These are phyloP conservation scores for Antheraea pernyi DNA, from an alignment of 1,140 invertebrate genomes.

Conservation along the genomic window DNA sequence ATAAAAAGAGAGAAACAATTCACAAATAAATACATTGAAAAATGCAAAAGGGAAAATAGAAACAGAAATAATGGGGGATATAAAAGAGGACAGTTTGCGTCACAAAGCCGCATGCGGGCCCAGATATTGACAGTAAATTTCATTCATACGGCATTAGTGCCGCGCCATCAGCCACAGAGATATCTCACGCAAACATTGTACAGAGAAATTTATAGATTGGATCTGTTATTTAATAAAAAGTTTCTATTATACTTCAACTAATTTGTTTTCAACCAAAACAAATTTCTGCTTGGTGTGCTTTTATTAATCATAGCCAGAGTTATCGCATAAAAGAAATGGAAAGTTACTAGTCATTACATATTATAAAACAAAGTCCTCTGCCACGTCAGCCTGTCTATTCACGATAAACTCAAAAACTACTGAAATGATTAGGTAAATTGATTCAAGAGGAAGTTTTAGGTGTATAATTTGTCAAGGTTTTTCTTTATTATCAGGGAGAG, in stretches of 20 bases:
- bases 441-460: too few relatives aligned
- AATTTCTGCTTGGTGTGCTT: too few relatives aligned
- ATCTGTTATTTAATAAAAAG: not conserved
- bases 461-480: too few relatives aligned
- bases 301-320: too few relatives aligned
- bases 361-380: too few relatives aligned
- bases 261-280: too few relatives aligned
- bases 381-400: too few relatives aligned
- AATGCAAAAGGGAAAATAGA: constrained; percentile 59
- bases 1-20: not conserved
- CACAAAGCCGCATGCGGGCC: constrained; percentile 77
- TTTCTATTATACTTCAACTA: not conserved
- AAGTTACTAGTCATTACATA: too few relatives aligned
- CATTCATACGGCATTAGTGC: constrained; percentile 78
- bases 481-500: too few relatives aligned
- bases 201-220: constrained; percentile 28
- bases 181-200: constrained; percentile 60
- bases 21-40: constrained; percentile 57
- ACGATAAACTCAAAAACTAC: too few relatives aligned
- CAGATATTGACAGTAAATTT: constrained; percentile 79
- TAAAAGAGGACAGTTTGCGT: constrained; percentile 73
- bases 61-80: constrained; percentile 60
- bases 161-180: constrained; percentile 73
- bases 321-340: too few relatives aligned
- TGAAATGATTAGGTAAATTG: too few relatives aligned